A percentile compares a stretch with the other conserved stretches of the same genome.
These are phyloP conservation scores for Bovichtus variegatus DNA, from an alignment of 2,797 vertebrate genomes.

Conservation along the genomic window DNA sequence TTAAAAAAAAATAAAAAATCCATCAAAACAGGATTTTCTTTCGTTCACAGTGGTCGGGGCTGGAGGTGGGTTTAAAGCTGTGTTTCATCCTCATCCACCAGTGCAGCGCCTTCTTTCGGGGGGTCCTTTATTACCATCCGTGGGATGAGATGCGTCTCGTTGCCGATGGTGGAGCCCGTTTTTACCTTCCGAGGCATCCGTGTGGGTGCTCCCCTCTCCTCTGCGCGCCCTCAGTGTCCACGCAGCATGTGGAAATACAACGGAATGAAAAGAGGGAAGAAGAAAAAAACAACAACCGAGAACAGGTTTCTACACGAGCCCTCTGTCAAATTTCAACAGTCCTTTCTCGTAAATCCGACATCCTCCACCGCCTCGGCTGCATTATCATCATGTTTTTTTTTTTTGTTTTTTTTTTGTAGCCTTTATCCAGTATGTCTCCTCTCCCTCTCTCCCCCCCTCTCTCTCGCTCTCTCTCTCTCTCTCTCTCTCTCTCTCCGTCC, in stretches of 20 bases:
- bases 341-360: constrained; percentile 74
- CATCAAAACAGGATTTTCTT: constrained; percentile 58
- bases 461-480: constrained; percentile 32
- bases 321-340: constrained; percentile 79
- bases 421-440: constrained; percentile 69
- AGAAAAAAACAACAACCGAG: constrained; percentile 20
- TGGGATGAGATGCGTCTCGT: constrained; percentile 44
- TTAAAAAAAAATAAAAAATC: constrained; percentile 61
- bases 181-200: constrained; percentile 74
- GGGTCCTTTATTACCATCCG: constrained; percentile 64
- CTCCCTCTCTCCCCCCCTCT: constrained; percentile 41
- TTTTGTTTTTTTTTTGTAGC: constrained; percentile 71
- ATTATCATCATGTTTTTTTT: constrained; percentile 74
- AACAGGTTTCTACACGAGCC: constrained; percentile 33
- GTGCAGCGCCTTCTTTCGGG: constrained; percentile 46
- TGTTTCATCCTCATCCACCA: constrained; percentile 69
- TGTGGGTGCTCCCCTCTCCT: constrained; percentile 57
- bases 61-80: constrained; percentile 67
- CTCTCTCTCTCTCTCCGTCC: constrained; percentile 51
- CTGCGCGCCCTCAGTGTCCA: constrained; percentile 55
- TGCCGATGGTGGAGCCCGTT: constrained; percentile 69
- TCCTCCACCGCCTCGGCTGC: constrained; percentile 78
- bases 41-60: constrained; percentile 69
- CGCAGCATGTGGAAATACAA: constrained; percentile 55
- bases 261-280: background rate